phyloP scores from a whole-genome alignment of 2,113 vertebrate species.

The Meleagris gallopavo region DNA sequence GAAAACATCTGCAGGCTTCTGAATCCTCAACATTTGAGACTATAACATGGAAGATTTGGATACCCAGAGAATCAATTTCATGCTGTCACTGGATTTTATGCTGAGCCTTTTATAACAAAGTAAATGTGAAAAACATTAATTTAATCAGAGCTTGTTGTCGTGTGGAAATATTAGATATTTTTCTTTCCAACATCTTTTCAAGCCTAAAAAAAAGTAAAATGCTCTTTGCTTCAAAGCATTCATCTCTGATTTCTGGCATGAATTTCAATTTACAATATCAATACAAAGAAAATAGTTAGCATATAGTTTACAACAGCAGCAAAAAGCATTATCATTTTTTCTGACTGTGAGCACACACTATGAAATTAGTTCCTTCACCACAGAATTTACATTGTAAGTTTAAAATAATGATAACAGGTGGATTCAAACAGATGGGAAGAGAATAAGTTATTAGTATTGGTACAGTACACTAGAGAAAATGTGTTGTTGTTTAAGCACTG shows the following conservation, averaged over 20 bases:
- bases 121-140: neutral
- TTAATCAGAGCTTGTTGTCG: neutral
- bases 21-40: neutral
- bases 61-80: neutral
- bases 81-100: neutral
- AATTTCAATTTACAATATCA: neutral
- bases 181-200: neutral
- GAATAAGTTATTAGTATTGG: constrained; percentile 18
- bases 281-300: neutral
- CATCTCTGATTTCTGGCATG: neutral
- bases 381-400: neutral
- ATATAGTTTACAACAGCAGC: neutral
- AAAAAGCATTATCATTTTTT: neutral
- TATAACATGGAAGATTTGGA: neutral
- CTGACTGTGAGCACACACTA: neutral
- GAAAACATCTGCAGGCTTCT: neutral
- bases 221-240: neutral
- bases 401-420: constrained; percentile 48
- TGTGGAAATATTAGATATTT: neutral
- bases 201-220: neutral
- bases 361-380: neutral
- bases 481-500: constrained; percentile 40
- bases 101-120: neutral
- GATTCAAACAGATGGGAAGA: constrained; percentile 56
- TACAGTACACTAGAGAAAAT: constrained; percentile 45